phyloP scores from a whole-genome alignment of 2,888 invertebrate genomes.

The Macaria notata region DNA sequence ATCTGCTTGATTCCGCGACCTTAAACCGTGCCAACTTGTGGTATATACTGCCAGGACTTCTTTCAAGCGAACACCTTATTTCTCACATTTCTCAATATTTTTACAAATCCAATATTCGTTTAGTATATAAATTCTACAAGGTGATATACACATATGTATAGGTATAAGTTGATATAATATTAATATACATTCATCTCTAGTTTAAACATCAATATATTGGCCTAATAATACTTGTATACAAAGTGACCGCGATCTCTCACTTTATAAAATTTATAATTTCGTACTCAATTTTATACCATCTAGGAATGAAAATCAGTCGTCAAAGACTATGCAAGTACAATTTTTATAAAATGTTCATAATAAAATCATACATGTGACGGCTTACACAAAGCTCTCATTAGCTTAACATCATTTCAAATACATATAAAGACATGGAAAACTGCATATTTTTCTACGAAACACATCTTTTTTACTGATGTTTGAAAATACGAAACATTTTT shows the following conservation, averaged over 20 bases:
- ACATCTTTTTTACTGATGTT: not conserved
- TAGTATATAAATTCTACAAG: conserved; percentile 27
- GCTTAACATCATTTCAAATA: conserved; percentile 25
- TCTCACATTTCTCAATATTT: conserved; percentile 15
- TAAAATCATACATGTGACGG: conserved; percentile 45
- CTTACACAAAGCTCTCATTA: conserved; percentile 57
- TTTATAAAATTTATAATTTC: conserved; percentile 32
- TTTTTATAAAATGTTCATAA: conserved; percentile 43
- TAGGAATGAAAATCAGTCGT: conserved; percentile 78
- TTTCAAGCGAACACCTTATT: conserved; percentile 8
- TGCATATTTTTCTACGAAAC: not conserved
- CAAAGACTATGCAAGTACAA: conserved; percentile 57
- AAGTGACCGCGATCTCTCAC: conserved; percentile 28
- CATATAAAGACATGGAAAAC: conserved; percentile 16
- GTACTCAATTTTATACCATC: conserved; percentile 52
- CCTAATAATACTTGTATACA: conserved; percentile 62
- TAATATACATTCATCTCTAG: conserved; percentile 50
- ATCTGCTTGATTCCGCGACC: conserved; percentile 1
- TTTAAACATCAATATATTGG: conserved; percentile 53
- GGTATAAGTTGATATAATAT: conserved; percentile 50
- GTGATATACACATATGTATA: conserved; percentile 30
- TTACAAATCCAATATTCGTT: conserved; percentile 17
- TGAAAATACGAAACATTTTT: not conserved
- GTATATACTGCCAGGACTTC: conserved; percentile 1
- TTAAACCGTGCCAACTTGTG: not conserved